Percentiles rank a stretch among this genome's conserved stretches.
Conservation (phyloP, 2,113 vertebrate genomes). For the Talpa occidentalis region DNA sequence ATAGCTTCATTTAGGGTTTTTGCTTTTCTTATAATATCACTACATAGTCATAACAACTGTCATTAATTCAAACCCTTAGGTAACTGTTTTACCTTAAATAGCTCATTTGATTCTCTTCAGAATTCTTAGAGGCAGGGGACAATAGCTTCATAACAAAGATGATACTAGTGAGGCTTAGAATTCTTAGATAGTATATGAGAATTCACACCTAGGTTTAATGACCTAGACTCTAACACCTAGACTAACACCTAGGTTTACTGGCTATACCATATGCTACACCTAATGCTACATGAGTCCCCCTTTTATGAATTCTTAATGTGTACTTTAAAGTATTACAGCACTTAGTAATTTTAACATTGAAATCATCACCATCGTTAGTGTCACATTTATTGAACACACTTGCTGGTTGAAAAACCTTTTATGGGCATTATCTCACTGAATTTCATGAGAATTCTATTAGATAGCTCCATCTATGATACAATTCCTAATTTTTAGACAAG, state of each 20-base stretch:
- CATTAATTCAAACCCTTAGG: not conserved
- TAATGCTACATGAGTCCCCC: not conserved
- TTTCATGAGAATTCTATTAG: not conserved
- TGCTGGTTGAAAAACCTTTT: not conserved
- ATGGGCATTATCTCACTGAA: not conserved
- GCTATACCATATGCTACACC: not conserved
- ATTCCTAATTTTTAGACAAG: not conserved
- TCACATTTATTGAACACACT: not conserved
- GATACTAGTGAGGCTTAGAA: not conserved
- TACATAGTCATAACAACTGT: not conserved
- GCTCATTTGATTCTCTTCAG: not conserved
- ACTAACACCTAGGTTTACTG: not conserved
- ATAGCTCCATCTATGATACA: not conserved
- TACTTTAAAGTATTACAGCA: not conserved
- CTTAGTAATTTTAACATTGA: not conserved
- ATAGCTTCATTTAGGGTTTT: not conserved
- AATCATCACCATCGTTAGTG: not conserved
- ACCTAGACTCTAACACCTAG: not conserved
- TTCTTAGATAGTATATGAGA: not conserved
- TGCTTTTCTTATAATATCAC: not conserved
- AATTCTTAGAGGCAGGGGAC: not conserved
- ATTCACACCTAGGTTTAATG: not conserved
- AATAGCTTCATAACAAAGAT: not conserved
- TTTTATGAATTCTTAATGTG: not conserved
- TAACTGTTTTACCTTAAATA: slow-evolving; percentile 3